Percentiles rank a stretch among this genome's conserved stretches.
phyloP scores from a whole-genome alignment of 2,797 vertebrate species.

The Ispidina picta region DNA sequence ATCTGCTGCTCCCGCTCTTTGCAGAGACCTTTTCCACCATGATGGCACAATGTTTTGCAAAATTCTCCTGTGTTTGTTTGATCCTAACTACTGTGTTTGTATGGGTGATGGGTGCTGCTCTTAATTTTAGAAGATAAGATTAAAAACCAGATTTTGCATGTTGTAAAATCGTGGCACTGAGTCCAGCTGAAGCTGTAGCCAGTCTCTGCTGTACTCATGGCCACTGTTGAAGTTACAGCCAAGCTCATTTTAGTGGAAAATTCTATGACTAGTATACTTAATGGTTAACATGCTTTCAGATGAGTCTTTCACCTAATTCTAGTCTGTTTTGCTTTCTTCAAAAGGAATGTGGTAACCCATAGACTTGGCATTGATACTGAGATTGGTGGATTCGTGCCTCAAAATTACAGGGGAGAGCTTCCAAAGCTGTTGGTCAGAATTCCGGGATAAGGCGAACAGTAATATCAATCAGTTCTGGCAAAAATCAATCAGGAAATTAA shows the following conservation, averaged over 20 bases:
- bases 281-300: not conserved
- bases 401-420: not conserved
- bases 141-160: not conserved
- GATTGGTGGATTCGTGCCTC: not conserved
- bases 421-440: conserved; percentile 31
- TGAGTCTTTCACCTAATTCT: not conserved
- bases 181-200: not conserved
- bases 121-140: not conserved
- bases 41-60: not conserved
- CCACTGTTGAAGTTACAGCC: not conserved
- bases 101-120: not conserved
- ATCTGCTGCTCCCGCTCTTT: not conserved
- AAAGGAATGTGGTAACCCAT: not conserved
- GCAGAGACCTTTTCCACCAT: not conserved
- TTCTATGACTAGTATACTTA: not conserved
- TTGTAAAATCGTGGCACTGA: not conserved
- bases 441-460: not conserved
- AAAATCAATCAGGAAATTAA: conserved; percentile 30
- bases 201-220: fast-evolving
- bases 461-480: conserved; percentile 23
- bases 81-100: not conserved
- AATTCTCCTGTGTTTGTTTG: not conserved
- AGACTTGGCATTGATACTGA: not conserved
- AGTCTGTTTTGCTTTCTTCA: not conserved
- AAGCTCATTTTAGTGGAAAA: not conserved